Base-by-base conservation (phyloP, 1,140 invertebrate species). In the Rhyzopertha dominica region DNA sequence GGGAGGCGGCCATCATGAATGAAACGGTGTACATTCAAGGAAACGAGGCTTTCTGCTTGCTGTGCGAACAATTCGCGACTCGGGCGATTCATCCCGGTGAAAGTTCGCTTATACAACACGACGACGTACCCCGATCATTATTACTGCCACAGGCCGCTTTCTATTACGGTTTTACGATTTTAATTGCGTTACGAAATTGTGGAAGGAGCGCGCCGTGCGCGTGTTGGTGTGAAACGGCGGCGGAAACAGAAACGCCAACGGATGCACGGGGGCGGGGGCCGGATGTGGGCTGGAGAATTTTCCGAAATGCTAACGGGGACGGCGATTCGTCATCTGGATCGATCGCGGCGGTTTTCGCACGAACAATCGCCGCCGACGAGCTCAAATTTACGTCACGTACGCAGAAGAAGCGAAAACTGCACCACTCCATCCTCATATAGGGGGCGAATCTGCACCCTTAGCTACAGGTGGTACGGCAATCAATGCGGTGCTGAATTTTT, bases 1-100 rank as follows among this genome's bases (percentile, higher is more conserved):
- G 79, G 77, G 75, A 77, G 75, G 77, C 79, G 76, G 78, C 79
- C 79, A 82, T 82, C 77, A 79, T 81, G 79, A 79, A 75, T 75
- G 74, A 74, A 75, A 67, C 68, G 70, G 47, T 48, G 49, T 59
- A 56, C 57, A 56, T 59, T 62, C 57, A 61, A 71, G 71, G 73
- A 74, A 60, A 58, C 58, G 51, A 57, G n/a, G n/a, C n/a, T n/a
- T n/a, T n/a, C n/a, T n/a, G n/a, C n/a, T n/a, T n/a, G n/a, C n/a
- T 28, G 20, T 47, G 59, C 55, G 49, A 54, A 51, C 49, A 54
- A 53, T 56, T 56, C 51, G 54, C 54, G 44, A 56, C 24, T 38
- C 38, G 28, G 25, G 31, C 47, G 32, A 43, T 39, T 43, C 41
- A 43, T 39, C 41, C 23, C 42, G 39, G 39, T 48, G 46, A 48